Conservation (phyloP, 35 echinoderm and acorn worm species). For the Diadema setosum region DNA sequence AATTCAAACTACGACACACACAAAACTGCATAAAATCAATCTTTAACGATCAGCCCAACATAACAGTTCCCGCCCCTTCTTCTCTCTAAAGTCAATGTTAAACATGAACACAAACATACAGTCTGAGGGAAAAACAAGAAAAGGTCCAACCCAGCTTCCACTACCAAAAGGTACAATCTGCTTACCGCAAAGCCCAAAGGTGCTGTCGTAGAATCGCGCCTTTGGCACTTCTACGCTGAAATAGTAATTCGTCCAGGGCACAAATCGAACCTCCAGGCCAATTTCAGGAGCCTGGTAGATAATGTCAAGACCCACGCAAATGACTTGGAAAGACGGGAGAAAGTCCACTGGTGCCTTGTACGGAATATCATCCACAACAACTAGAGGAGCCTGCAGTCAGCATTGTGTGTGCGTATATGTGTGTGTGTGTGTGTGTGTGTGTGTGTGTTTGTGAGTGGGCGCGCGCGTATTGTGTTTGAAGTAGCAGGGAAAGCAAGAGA, state of each 20-base stretch:
- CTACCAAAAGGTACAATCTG: background rate
- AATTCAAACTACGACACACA: too few species aligned
- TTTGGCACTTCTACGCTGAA: slow-evolving; percentile 53
- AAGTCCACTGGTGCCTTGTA: background rate
- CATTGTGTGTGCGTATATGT: background rate
- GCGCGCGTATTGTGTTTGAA: too few species aligned
- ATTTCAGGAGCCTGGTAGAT: slow-evolving; percentile 30
- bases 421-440: too few species aligned
- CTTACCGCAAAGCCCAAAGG: slow-evolving; percentile 58
- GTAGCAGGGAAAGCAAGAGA: too few species aligned
- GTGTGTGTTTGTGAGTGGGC: too few species aligned
- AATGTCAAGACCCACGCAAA: slow-evolving; percentile 21
- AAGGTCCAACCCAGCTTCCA: too few species aligned
- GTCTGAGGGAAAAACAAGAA: too few species aligned
- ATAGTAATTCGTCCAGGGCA: slow-evolving; percentile 37
- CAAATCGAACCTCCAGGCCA: slow-evolving; percentile 43
- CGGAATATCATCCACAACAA: slow-evolving; percentile 25
- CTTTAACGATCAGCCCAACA: too few species aligned
- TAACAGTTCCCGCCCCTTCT: too few species aligned
- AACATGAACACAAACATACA: too few species aligned
- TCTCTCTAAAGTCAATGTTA: too few species aligned
- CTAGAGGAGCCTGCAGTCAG: slow-evolving; percentile 55
- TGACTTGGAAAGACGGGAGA: slow-evolving; percentile 40
- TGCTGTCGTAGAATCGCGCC: slow-evolving; percentile 25
- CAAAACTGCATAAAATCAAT: too few species aligned